Conservation (phyloP, 2,113 vertebrate genomes). For the Nymphicus hollandicus region DNA sequence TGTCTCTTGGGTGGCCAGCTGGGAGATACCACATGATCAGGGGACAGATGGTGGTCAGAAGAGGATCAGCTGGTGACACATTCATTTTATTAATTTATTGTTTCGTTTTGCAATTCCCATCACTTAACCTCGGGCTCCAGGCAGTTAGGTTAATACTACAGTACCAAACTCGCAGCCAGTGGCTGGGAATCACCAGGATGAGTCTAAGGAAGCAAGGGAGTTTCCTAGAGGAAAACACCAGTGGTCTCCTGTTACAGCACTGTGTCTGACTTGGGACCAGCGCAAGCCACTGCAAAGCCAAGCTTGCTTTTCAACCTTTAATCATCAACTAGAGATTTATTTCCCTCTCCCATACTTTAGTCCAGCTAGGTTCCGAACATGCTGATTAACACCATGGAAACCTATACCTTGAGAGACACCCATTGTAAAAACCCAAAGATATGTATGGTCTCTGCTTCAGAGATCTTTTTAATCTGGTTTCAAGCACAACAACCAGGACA, state of each 20-base stretch:
- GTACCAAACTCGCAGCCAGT: accelerated
- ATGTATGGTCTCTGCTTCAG: neutral
- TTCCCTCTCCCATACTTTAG: neutral
- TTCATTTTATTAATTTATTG: constrained; percentile 63
- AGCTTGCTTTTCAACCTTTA: neutral
- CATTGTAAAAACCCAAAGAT: neutral
- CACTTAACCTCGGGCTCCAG: constrained; percentile 37
- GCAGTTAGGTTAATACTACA: neutral
- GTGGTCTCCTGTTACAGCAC: accelerated
- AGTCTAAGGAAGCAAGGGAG: neutral
- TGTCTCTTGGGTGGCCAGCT: constrained; percentile 65
- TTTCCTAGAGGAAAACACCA: neutral
- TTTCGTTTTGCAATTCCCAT: constrained; percentile 11
- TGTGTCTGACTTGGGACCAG: neutral
- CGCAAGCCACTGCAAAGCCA: neutral
- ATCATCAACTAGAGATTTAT: neutral
- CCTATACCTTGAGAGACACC: too few relatives aligned
- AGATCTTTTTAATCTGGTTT: neutral
- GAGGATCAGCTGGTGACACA: constrained; percentile 63
- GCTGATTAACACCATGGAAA: neutral
- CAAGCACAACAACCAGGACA: neutral
- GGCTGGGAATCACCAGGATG: neutral
- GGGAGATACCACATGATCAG: constrained; percentile 63
- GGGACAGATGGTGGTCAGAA: constrained; percentile 71
- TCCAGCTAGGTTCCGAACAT: neutral